Conservation (phyloP, 2,888 invertebrate species). For the Tetramorium bicarinatum region DNA sequence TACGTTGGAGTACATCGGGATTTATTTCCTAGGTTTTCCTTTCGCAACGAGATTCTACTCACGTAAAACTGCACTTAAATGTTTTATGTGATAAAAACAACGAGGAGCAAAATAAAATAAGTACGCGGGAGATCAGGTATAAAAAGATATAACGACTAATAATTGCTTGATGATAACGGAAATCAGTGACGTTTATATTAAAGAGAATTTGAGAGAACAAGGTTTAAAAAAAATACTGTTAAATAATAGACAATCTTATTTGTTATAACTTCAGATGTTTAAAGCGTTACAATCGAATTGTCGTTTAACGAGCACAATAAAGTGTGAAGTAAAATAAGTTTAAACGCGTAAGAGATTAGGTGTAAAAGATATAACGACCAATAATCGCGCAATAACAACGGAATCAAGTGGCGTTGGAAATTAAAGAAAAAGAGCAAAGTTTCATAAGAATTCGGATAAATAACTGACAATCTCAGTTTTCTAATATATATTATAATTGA, state of each 20-base stretch:
- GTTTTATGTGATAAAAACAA: constrained; percentile 36
- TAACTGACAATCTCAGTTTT: not conserved
- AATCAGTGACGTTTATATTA: not conserved
- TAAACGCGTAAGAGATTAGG: not conserved
- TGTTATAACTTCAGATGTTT: not conserved
- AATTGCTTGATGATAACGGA: not conserved
- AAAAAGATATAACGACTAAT: not conserved
- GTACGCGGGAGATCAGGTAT: not conserved
- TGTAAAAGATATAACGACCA: constrained; percentile 5
- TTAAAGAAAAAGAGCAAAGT: not conserved
- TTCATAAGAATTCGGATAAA: not conserved
- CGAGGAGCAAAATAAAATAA: not conserved
- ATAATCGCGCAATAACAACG: constrained; percentile 1
- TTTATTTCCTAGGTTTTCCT: constrained; percentile 44
- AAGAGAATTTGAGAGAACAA: not conserved
- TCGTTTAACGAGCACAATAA: not conserved
- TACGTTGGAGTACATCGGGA: constrained; percentile 33
- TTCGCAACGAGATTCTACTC: constrained; percentile 29
- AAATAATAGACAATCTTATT: not conserved
- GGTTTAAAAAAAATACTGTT: not conserved
- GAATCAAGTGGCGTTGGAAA: not conserved
- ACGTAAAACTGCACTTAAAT: constrained; percentile 39
- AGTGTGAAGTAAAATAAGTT: not conserved
- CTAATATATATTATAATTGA: not conserved
- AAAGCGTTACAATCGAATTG: not conserved